phyloP scores from a whole-genome alignment of 2,888 invertebrate genomes.

The Cepaea hortensis region DNA sequence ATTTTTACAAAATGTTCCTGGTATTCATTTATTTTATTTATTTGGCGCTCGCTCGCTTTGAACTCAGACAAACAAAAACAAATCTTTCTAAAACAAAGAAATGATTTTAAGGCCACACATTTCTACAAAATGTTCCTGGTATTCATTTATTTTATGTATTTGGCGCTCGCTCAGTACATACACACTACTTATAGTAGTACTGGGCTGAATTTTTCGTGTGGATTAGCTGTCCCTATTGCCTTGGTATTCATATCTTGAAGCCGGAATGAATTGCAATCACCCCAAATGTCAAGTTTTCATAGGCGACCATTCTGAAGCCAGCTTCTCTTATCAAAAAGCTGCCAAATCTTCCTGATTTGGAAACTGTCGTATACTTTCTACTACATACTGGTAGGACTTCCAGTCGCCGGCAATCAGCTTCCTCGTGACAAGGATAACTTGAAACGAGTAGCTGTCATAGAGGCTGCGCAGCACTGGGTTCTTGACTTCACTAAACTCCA shows the following conservation, averaged over 20 bases:
- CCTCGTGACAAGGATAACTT: slow-evolving; percentile 97
- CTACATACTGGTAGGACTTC: slow-evolving; percentile 97
- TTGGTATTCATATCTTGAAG: slow-evolving; percentile 81
- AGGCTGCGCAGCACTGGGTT: slow-evolving; percentile 86
- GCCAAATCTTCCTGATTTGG: slow-evolving; percentile 94
- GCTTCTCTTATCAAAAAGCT: slow-evolving; percentile 91
- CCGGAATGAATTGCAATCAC: slow-evolving; percentile 96
- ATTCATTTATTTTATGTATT: too few species aligned
- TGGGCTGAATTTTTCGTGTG: too few species aligned
- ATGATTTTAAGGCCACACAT: too few species aligned
- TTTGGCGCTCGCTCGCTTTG: too few species aligned
- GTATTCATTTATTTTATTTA: too few species aligned
- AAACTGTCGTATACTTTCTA: slow-evolving; percentile 97
- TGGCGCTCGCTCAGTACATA: too few species aligned
- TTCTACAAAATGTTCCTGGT: too few species aligned
- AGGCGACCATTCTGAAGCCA: slow-evolving; percentile 90
- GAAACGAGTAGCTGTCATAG: slow-evolving; percentile 97
- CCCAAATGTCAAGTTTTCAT: slow-evolving; percentile 93
- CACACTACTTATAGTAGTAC: too few species aligned
- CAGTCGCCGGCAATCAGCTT: slow-evolving; percentile 94
- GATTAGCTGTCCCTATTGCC: too few species aligned
- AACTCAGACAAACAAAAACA: too few species aligned
- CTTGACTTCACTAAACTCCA: slow-evolving; percentile 94
- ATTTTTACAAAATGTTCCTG: too few species aligned
- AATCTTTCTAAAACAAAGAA: too few species aligned